These are phyloP conservation scores for Rhaphigaster nebulosa DNA, from an alignment of 2,888 invertebrate genomes.

Conservation along the genomic window DNA sequence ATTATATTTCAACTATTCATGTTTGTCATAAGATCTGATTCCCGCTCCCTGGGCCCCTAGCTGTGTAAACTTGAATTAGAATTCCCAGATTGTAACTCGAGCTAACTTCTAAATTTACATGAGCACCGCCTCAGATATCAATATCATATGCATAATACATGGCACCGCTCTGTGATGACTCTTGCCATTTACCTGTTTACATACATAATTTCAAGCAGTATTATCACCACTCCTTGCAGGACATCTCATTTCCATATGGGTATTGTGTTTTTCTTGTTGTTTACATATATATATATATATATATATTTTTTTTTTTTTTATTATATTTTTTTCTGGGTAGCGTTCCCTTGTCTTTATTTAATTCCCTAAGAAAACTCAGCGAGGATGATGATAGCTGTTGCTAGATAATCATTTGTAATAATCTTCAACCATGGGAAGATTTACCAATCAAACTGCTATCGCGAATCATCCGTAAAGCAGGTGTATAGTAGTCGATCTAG, in stretches of 20 bases:
- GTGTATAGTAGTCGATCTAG: no score
- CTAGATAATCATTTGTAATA: not conserved
- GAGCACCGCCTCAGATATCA: slow-evolving; percentile 50
- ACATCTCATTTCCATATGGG: slow-evolving; percentile 1
- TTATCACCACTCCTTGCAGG: slow-evolving; percentile 11
- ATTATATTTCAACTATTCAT: not conserved
- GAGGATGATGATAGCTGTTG: not conserved
- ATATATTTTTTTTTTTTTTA: not conserved
- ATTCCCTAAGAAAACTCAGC: not conserved
- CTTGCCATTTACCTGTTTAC: slow-evolving; percentile 54
- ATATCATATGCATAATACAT: slow-evolving; percentile 58
- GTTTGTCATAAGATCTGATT: not conserved
- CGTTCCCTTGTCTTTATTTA: no score
- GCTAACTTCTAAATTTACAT: slow-evolving; percentile 55
- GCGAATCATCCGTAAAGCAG: no score
- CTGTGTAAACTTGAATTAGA: slow-evolving; percentile 56
- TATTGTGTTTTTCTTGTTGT: not conserved
- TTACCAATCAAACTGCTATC: no score
- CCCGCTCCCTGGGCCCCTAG: not conserved
- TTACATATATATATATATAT: no score
- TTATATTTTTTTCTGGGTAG: not conserved
- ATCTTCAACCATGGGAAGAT: no score
- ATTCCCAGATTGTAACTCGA: slow-evolving; percentile 51
- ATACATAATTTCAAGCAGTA: slow-evolving; percentile 32
- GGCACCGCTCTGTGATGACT: slow-evolving; percentile 27